phyloP scores from a whole-genome alignment of 2,113 vertebrate species.

The Gorsachius goisagi region DNA sequence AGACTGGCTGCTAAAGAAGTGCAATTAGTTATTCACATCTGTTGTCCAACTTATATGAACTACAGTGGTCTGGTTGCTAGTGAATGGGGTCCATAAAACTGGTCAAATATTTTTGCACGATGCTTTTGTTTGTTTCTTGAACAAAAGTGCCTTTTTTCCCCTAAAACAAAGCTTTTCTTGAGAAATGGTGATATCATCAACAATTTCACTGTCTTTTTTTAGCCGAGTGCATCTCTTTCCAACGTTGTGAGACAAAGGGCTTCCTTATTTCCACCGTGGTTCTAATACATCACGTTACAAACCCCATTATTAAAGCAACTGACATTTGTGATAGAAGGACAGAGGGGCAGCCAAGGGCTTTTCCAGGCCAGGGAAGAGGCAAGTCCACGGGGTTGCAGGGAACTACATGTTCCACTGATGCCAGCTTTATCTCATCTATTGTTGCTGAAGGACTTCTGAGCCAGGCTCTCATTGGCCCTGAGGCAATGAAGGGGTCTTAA shows the following conservation, averaged over 20 bases:
- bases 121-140: constrained; percentile 13
- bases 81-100: not conserved
- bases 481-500: not conserved
- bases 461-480: not conserved
- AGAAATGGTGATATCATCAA: not conserved
- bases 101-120: constrained; percentile 5
- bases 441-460: not conserved
- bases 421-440: not conserved
- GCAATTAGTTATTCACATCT: not conserved
- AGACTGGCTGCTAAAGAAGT: not conserved
- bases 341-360: not conserved
- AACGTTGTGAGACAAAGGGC: not conserved
- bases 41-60: not conserved
- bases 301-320: not conserved
- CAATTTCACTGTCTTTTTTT: not conserved
- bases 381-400: not conserved
- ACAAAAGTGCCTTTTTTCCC: not conserved
- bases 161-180: constrained; percentile 23
- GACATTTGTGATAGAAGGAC: not conserved
- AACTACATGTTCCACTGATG: not conserved
- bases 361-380: not conserved
- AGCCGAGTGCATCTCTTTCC: not conserved
- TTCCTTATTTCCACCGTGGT: not conserved
- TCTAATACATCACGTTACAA: not conserved
- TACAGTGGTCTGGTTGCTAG: not conserved